These are phyloP conservation scores for Burhinus oedicnemus DNA, from an alignment of 2,113 vertebrate genomes.

Conservation along the genomic window DNA sequence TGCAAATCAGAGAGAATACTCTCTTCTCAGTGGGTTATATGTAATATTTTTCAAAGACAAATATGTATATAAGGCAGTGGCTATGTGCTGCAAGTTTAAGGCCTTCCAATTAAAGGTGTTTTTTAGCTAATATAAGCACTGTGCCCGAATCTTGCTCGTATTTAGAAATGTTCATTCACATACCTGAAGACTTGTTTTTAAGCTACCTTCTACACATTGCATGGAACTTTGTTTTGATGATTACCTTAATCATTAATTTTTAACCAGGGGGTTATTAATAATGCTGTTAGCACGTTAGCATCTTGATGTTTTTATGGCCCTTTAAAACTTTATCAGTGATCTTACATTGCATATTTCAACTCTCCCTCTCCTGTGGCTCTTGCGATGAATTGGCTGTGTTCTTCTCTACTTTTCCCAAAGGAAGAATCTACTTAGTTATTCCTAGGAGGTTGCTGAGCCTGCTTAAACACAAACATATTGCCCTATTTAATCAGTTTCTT, in stretches of 20 bases:
- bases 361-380: neutral
- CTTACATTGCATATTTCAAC: neutral
- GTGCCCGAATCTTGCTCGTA: neutral
- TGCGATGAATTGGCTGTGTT: neutral
- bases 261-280: neutral
- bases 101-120: neutral
- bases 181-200: neutral
- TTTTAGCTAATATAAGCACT: neutral
- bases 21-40: neutral
- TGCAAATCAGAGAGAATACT: neutral
- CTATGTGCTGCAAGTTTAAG: neutral
- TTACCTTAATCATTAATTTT: neutral
- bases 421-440: slow-evolving; percentile 11
- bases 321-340: neutral
- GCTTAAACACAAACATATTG: slow-evolving; percentile 44
- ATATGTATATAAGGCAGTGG: neutral
- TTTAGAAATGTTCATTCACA: neutral
- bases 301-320: neutral
- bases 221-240: neutral
- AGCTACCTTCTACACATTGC: neutral
- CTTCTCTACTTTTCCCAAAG: neutral
- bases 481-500: slow-evolving; percentile 34
- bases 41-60: neutral
- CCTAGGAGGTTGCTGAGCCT: slow-evolving; percentile 6
- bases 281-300: neutral